phyloP scores from a whole-genome alignment of 2,113 vertebrate species.

The Astatoreochromis straeleni region DNA sequence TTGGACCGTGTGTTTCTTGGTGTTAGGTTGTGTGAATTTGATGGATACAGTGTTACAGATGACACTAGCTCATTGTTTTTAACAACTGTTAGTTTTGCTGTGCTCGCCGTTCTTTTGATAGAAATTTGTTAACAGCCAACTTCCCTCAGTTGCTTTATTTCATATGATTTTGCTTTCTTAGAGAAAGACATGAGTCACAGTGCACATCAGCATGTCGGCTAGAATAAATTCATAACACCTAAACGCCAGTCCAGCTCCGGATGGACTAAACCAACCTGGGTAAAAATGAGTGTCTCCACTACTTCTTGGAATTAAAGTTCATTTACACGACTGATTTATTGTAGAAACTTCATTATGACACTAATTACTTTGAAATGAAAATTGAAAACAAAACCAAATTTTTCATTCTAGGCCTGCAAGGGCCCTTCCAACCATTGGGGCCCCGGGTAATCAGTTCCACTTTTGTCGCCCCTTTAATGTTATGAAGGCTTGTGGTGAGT shows the following conservation, averaged over 20 bases:
- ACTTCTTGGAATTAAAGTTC: neutral
- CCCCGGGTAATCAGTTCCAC: neutral
- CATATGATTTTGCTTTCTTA: neutral
- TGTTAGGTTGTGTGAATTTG: neutral
- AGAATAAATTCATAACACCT: neutral
- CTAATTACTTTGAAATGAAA: neutral
- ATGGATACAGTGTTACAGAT: neutral
- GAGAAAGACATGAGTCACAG: neutral
- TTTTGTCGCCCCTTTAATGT: neutral
- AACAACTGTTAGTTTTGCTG: neutral
- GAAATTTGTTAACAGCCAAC: neutral
- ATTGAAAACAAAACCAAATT: neutral
- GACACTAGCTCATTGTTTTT: neutral
- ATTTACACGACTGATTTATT: neutral
- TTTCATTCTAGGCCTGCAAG: accelerated
- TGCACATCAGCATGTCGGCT: neutral
- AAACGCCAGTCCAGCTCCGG: neutral
- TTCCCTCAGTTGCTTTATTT: neutral
- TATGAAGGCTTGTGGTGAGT: neutral
- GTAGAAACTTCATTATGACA: neutral
- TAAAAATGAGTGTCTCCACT: neutral
- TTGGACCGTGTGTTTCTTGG: neutral
- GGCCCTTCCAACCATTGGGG: neutral
- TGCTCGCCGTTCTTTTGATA: neutral
- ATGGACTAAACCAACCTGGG: neutral